phyloP scores from a whole-genome alignment of 2,888 invertebrate species.

The Andrena camellia region DNA sequence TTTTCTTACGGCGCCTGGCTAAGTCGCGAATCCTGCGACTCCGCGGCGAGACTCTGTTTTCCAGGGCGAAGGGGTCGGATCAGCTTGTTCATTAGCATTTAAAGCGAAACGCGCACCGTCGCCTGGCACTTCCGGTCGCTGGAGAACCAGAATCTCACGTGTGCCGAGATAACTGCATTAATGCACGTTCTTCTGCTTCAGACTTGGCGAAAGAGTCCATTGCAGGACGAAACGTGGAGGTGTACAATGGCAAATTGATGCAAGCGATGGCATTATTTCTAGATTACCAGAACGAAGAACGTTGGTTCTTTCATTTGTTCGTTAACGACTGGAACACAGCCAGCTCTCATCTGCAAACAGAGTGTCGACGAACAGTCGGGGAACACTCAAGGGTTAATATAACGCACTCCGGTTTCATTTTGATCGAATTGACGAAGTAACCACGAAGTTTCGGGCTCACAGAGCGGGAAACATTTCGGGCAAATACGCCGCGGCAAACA shows the following conservation, averaged over 20 bases:
- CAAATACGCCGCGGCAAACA: background rate
- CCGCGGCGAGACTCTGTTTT: slow-evolving; percentile 17
- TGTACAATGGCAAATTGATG: background rate
- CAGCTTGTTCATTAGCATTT: slow-evolving; percentile 76
- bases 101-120: slow-evolving; percentile 72
- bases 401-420: background rate
- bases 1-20: slow-evolving; percentile 38
- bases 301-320: background rate
- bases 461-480: background rate
- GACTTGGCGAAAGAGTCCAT: background rate
- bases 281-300: too few species aligned
- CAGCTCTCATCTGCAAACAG: too few species aligned
- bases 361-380: too few species aligned
- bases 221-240: background rate
- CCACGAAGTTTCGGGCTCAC: background rate
- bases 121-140: background rate
- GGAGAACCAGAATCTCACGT: background rate
- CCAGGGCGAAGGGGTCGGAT: slow-evolving; percentile 17
- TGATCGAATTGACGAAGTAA: background rate
- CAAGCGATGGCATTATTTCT: too few species aligned
- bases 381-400: background rate
- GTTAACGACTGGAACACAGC: too few species aligned
- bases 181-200: background rate
- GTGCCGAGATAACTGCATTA: background rate
- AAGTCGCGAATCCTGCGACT: background rate